Evolutionary conservation across 1,140 invertebrate species (phyloP), one percentile per base, ranked within the genome.

Genomic region (Plectrocnemia conspersa): DNA sequence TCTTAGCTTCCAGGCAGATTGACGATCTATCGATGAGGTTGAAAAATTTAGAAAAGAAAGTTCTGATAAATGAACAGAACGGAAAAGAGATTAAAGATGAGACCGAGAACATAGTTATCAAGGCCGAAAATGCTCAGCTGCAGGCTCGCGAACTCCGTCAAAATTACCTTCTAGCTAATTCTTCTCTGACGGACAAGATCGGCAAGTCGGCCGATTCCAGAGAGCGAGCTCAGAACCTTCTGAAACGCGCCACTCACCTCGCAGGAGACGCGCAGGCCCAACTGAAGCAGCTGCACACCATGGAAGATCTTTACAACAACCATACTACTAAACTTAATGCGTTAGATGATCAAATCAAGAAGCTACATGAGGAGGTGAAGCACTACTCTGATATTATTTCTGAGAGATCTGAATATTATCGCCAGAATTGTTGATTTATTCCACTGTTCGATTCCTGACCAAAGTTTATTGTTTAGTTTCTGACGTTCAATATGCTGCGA

Each of bases 181-280:
- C 61, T 59, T 69, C 70, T 6, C 65, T 76, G 18, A 61, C 71
- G n/a, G 69, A 71, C 40, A 66, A 70, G 29, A 76, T 77, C 3
- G 74, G 69, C 35, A 66, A 75, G 52, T 75, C 77, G 3, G 74
- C 75, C 3, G 70, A 72, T 56, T 71, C 88, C 0, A 83, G 88
- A 58, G 78, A 82, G 46, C 77, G 84, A 55, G 88, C 91, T 4
- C 82, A 88, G 61, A 69, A 75, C 22, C 68, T 95, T 16, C 74
- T 89, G 21, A 80, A 85, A 54, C 74, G 82, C 54, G 89, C 90
- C 2, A 86, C 82, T 38, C 81, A 83, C 57, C 69, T 93, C 1
- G 88, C 87, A 0, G 82, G 83, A 49, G 84, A 86, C 56, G 88
- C 87, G 0, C 81, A 82, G 59, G 79, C 75, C 9, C 89, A 91